Evolutionary conservation across 2,888 invertebrate genomes (phyloP).

Genomic region (Pollenia labialis): DNA sequence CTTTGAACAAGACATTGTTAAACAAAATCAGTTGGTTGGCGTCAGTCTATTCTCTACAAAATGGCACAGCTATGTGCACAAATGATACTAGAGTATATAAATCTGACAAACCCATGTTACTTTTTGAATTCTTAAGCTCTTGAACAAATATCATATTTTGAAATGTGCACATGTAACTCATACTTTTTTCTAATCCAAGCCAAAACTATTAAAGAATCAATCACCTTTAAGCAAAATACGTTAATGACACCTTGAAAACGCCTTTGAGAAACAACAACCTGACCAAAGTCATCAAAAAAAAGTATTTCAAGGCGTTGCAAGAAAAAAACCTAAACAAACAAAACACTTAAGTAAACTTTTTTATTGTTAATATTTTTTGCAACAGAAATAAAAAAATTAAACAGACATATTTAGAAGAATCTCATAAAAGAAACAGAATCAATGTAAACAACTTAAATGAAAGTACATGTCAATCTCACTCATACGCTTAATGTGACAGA

Average conservation of each 20-base stretch:
- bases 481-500: slow-evolving; percentile 11
- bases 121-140: too few relatives aligned
- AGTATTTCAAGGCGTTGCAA: slow-evolving; percentile 60
- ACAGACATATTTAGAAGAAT: background rate
- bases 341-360: slow-evolving; percentile 41
- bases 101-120: too few relatives aligned
- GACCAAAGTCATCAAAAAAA: slow-evolving; percentile 49
- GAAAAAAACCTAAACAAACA: slow-evolving; percentile 26
- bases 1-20: too few relatives aligned
- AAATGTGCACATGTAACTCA: background rate
- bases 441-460: slow-evolving; percentile 10
- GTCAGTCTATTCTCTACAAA: too few relatives aligned
- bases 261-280: slow-evolving; percentile 27
- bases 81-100: too few relatives aligned
- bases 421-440: slow-evolving; percentile 31
- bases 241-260: slow-evolving; percentile 34
- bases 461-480: slow-evolving; percentile 20
- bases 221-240: slow-evolving; percentile 6
- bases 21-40: too few relatives aligned
- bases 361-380: slow-evolving; percentile 24
- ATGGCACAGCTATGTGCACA: too few relatives aligned
- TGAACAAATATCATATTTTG: too few relatives aligned
- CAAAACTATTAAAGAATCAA: background rate
- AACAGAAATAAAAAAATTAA: slow-evolving; percentile 28
- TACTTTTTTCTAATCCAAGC: background rate